Evolutionary conservation across 1,140 invertebrate genomes (phyloP), one percentile per base, ranked within the genome.

Genomic region (Pseudomyrmex dendroicus): DNA sequence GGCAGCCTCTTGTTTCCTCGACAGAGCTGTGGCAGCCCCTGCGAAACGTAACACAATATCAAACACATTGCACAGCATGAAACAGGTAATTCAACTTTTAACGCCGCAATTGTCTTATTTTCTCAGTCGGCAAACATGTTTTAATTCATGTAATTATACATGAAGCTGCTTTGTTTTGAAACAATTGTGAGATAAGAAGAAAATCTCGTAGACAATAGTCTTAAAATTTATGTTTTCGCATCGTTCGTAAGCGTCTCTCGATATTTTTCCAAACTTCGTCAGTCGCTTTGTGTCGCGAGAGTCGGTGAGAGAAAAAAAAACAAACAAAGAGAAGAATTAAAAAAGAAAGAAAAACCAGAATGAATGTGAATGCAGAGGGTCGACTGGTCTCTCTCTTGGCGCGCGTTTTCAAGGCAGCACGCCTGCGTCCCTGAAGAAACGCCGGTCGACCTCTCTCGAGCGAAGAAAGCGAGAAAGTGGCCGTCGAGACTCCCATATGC

Each of bases 1-100:
- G 4, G 91, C 91, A 0, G 93, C 90, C 74, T 93, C 90, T 82
- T 94, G 90, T 64, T 94, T 94, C 77, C 94, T 92, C 50, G 90
- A 86, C 44, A 94, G 85, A 15, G 90, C 92, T 82, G 73, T 90
- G 10, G 84, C 86, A n/a, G 85, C 73, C 17, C 91, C 94, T 94
- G 74, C 5, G 13, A 67, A 48, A 52, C 13, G 20, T 2, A 25
- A 12, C 10, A 13, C 1, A 48, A 13, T 46, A 59, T 67, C 50
- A 50, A 50, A 35, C 35, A 35, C 1, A 4, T 35, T 35, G 35
- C 35, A 35, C 35, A 35, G 35, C 35, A 7, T 35, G 35, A 35
- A 35, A 35, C 35, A 35, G 35, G 35, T 35, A 35, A 35, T 35
- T 35, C 35, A 35, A 35, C 35, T 35, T 35, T 35, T 35, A 35